These are phyloP conservation scores for Catharus minimus DNA, from an alignment of 2,113 vertebrate species.

Conservation along the genomic window DNA sequence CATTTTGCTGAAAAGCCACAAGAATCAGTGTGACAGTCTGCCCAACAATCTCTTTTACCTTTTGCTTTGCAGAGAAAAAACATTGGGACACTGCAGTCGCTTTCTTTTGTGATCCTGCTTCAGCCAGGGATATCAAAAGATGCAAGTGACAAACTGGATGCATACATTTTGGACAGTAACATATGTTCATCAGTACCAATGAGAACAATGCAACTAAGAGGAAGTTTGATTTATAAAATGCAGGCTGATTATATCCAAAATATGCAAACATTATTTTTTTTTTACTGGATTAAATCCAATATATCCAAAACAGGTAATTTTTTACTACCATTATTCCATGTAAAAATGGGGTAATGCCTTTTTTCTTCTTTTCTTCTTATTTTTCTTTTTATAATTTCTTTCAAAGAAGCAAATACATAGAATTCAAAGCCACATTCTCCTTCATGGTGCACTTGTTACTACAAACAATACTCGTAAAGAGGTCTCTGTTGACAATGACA, in stretches of 20 bases:
- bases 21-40: not conserved
- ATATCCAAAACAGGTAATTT: not conserved
- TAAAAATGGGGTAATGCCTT: not conserved
- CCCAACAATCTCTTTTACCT: not conserved
- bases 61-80: not conserved
- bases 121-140: not conserved
- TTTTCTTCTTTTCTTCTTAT: too few species aligned
- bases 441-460: slow-evolving; percentile 39
- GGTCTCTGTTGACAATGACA: slow-evolving; percentile 14
- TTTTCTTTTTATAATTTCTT: not conserved
- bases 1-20: not conserved
- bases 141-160: not conserved
- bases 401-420: not conserved
- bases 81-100: not conserved
- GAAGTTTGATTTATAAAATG: not conserved
- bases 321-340: not conserved
- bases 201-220: not conserved
- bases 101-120: not conserved
- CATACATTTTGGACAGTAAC: not conserved
- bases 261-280: not conserved
- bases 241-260: not conserved
- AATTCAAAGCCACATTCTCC: not conserved
- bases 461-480: slow-evolving; percentile 17
- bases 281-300: too few species aligned
- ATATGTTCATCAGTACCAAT: not conserved